Percentiles rank a stretch among this genome's conserved stretches.
Evolutionary conservation across 2,113 vertebrate genomes (phyloP).

Genomic region (Urocitellus parryii): DNA sequence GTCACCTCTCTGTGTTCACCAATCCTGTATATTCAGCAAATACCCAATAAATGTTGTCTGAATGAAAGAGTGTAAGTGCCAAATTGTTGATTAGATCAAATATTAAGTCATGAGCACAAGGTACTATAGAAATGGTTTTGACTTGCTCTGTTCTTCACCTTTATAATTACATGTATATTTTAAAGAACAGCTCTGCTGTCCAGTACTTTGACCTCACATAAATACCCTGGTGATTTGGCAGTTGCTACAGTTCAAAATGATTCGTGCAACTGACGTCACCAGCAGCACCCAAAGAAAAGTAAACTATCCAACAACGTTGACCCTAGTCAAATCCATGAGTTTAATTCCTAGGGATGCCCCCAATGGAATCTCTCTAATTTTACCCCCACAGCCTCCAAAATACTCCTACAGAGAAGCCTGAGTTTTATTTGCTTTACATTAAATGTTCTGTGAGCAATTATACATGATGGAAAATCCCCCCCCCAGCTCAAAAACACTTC

Average conservation of each 20-base stretch:
- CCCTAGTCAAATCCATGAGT: neutral
- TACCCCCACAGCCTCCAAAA: neutral
- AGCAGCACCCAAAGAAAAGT: neutral
- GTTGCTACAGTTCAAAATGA: neutral
- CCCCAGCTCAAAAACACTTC: neutral
- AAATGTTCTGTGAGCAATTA: neutral
- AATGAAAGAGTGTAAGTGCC: constrained; percentile 8
- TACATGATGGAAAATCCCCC: neutral
- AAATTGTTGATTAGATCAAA: neutral
- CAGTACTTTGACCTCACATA: neutral
- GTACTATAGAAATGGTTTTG: neutral
- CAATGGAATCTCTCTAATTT: neutral
- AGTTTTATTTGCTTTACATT: neutral
- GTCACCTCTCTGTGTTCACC: neutral
- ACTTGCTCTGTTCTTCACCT: neutral
- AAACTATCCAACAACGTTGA: constrained; percentile 8
- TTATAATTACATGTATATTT: neutral
- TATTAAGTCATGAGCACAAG: neutral
- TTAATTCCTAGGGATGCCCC: neutral
- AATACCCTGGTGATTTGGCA: neutral
- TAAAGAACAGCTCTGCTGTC: neutral
- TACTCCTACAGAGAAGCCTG: neutral
- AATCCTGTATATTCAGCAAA: neutral
- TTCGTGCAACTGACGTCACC: neutral
- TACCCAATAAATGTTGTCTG: neutral